Evolutionary conservation across 2,888 invertebrate genomes (phyloP), one percentile per base, ranked within the genome.

Genomic region (Auanema sp.): DNA sequence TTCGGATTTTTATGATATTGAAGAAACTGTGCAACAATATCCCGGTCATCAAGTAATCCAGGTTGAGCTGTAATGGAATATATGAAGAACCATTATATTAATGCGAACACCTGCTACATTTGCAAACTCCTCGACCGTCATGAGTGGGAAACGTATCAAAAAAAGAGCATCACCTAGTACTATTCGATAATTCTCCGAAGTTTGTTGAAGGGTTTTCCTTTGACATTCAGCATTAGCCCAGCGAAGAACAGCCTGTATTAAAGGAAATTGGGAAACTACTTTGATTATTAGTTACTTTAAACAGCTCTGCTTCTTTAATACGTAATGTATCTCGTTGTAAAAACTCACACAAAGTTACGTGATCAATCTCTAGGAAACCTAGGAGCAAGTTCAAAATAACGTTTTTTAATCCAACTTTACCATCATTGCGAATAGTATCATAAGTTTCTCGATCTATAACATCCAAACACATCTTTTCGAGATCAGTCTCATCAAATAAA

Each of bases 111-210:
- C 71, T 52, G 70, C 71, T 52, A 60, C 54, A 78, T 90, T 90
- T 0, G 90, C 91, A 84, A 92, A 92, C 84, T 92, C 92, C 83
- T 92, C 91, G 0, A 91, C 89, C 0, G 90, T 90, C 91, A 92
- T 92, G 23, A 91, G 85, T 0, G 92, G 91, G 83, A 91, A 92
- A 25, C 92, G 86, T 59, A 92, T 89, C 0, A 91, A 87, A 43
- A 89, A 88, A 72, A 92, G 87, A 0, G 91, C 90, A 57, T 88
- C 84, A 0, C 90, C 90, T 0, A 92, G 85, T 0, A 90, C 89
- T 64, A 86, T 84, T 67, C 91, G 86, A 80, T 90, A 90, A 84
- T 90, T 90, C 67, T 88, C 88, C 0, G 90, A 88, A 0, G 88
- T 89, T 1, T 89, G 87, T 0, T 89, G 88, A 18, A 90, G 79